phyloP scores from a whole-genome alignment of 2,113 vertebrate genomes.

The Choloepus hoffmanni region DNA sequence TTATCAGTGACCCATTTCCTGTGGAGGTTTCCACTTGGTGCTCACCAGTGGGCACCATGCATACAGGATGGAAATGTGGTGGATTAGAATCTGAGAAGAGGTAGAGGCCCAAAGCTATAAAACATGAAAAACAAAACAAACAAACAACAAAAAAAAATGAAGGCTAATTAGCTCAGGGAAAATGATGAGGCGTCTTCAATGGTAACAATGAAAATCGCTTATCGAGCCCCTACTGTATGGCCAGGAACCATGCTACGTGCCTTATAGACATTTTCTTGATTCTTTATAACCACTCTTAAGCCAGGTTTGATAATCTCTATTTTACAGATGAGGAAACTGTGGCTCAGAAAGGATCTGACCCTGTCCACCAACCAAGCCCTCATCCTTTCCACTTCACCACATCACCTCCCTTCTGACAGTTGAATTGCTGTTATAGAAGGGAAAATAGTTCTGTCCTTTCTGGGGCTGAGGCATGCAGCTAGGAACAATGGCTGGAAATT shows the following conservation, averaged over 20 bases:
- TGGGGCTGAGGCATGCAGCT: background rate
- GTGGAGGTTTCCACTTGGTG: background rate
- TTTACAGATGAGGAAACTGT: background rate
- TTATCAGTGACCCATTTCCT: background rate
- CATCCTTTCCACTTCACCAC: background rate
- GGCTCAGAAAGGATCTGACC: background rate
- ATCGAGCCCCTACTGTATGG: too few species aligned
- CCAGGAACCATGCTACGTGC: background rate
- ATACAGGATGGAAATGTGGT: background rate
- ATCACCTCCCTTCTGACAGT: background rate
- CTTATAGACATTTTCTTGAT: background rate
- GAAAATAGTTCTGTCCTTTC: background rate
- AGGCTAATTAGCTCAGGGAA: background rate
- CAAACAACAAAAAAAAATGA: background rate
- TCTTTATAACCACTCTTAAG: background rate
- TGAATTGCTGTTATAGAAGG: background rate
- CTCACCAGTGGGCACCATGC: background rate
- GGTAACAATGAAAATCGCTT: background rate
- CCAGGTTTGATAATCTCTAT: background rate
- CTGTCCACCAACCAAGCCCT: background rate
- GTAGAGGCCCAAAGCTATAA: background rate
- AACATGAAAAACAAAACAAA: background rate
- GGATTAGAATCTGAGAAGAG: background rate
- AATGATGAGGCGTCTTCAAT: background rate
- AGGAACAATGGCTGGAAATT: conserved; percentile 64